Base-by-base conservation (phyloP, 2,888 invertebrate genomes). In the Cantharis flavilabris region DNA sequence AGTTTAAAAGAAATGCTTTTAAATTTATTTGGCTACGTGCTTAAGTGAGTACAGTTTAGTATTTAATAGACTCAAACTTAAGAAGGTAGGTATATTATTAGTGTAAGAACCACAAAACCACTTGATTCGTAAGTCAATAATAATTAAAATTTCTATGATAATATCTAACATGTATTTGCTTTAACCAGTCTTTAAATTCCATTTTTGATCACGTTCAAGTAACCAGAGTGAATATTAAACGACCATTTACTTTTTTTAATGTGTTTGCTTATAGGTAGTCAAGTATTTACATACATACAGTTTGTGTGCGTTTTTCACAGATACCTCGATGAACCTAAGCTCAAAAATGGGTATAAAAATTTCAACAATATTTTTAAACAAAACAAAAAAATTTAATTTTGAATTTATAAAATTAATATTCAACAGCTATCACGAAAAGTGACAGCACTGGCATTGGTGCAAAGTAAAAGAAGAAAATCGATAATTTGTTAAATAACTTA, bases 181-280 rank as follows among this genome's bases (percentile, higher is more conserved):
- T 65, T 11, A 72, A 49, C 4, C 14, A 70, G 30, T 73, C 23
- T 63, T 69, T 30, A 64, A 65, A 73, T 28, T 18, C n/a, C 26
- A 23, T 62, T 33, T 73, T 14, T 62, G 63, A 63, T 73, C 73
- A 73, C 73, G 73, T 73, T 73, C 73, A 69, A 73, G 69, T 70
- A 73, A 73, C 73, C 49, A 73, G 18, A 33, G 33, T 11, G 30
- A 70, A 30, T 30, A 70, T 69, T 70, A 33, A 18, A 33, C 33
- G 16, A 33, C 33, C 33, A 70, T 70, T 33, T 70, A 33, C 70
- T 18, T 70, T 70, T 67, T 33, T 33, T 70, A 70, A 30, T 33
- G 70, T 67, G 65, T 67, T 67, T 67, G 18, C 26, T 67, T 67
- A 67, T 23, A 67, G 26, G 65, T 18, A 67, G 65, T 67, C 26